phyloP scores from a whole-genome alignment of 2,113 vertebrate species.

The Heterocephalus glaber region DNA sequence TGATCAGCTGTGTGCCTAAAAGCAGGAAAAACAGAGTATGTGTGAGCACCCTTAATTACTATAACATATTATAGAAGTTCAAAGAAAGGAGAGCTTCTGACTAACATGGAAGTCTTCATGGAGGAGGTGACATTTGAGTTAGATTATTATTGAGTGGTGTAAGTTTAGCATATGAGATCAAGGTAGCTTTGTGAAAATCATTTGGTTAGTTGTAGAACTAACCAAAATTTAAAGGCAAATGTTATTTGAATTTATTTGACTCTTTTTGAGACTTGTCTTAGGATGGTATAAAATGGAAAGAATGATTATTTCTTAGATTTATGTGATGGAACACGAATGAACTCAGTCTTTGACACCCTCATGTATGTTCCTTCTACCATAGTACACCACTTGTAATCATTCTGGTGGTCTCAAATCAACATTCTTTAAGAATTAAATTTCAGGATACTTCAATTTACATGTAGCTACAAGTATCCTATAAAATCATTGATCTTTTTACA shows the following conservation, averaged over 20 bases:
- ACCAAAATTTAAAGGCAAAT: not conserved
- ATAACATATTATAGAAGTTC: not conserved
- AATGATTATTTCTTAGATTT: not conserved
- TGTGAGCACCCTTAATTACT: not conserved
- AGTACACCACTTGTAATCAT: not conserved
- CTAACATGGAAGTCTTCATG: not conserved
- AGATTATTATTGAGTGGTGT: not conserved
- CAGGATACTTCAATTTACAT: not conserved
- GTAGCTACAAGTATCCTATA: not conserved
- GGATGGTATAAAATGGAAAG: not conserved
- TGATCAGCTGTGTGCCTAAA: not conserved
- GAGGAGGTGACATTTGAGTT: not conserved
- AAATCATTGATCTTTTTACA: not conserved
- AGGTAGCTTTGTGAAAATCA: not conserved
- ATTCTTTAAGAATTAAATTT: not conserved
- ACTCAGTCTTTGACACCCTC: not conserved
- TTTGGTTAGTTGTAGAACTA: not conserved
- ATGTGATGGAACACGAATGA: not conserved
- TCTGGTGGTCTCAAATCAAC: not conserved
- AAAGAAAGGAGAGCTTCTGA: not conserved
- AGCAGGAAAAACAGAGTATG: not conserved
- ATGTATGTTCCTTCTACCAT: not conserved
- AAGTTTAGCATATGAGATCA: not conserved
- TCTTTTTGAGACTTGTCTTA: not conserved
- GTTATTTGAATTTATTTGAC: not conserved